Base-by-base conservation (phyloP, 1,140 invertebrate species). In the Sesamia nonagrioides region DNA sequence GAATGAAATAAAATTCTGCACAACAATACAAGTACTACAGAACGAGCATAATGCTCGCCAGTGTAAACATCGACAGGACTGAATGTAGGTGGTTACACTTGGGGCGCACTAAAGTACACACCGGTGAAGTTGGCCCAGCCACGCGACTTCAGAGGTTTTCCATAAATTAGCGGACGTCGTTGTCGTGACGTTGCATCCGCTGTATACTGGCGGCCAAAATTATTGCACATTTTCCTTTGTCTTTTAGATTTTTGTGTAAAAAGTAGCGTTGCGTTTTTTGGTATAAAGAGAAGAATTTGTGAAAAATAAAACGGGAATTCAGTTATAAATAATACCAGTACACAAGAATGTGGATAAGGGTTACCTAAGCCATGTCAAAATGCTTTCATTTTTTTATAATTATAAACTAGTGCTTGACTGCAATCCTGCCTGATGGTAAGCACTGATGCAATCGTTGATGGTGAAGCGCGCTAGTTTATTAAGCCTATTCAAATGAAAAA, bases 141-240 rank as follows among this genome's bases (percentile, higher is more conserved):
- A 83, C 80, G 80, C 72, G 85, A 87, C 82, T 87, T 78, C 75
- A 76, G 86, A 86, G 86, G 85, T 85, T 92, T 88, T 90, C 88
- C 90, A 92, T 92, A 92, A 91, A 92, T 92, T 91, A 92, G 82
- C 84, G 82, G 72, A 71, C 81, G 80, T 83, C 84, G 82, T 82
- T 85, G 78, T 74, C 85, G 84, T 84, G 85, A 86, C 81, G 82
- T 82, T 77, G 81, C 82, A 82, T 77, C 61, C 61, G 61, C 61
- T 68, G 58, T 87, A 87, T 84, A 91, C 73, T 73, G 79, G 54
- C 11, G 72, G 82, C 37, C 84, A 83, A 37, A 60, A 60, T 50
- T 50, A 58, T 50, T 75, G 21, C 8, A 27, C 40, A 15, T 33
- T 71, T 35, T 17, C n/a, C 8, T 71, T 71, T 71, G 15, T n/a